Percentiles rank a stretch among this genome's conserved stretches.
Conservation (phyloP, 2,797 vertebrate species). For the Scomberomorus guttatus region DNA sequence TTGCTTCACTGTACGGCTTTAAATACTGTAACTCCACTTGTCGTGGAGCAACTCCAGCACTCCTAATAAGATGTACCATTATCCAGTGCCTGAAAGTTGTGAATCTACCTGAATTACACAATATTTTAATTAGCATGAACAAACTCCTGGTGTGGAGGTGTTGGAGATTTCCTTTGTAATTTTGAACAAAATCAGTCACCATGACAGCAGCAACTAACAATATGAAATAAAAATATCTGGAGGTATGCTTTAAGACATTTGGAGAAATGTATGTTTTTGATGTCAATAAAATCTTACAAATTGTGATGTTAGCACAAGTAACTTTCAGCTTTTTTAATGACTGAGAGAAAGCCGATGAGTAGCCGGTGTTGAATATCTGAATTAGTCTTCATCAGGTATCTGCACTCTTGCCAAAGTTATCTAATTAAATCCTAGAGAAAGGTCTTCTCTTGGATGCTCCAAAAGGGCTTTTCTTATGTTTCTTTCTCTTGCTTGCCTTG, state of each 20-base stretch:
- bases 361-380: not conserved
- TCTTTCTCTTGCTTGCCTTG: no score
- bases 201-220: not conserved
- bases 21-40: not conserved
- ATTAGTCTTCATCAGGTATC: not conserved
- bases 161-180: not conserved
- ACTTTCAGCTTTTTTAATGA: not conserved
- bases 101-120: not conserved
- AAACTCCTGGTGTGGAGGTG: not conserved
- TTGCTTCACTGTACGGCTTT: constrained; percentile 10
- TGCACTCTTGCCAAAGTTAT: not conserved
- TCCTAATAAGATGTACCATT: constrained; percentile 29
- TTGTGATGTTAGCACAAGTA: not conserved
- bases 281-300: not conserved
- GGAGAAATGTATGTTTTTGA: not conserved
- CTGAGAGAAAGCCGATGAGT: not conserved
- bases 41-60: constrained; percentile 10
- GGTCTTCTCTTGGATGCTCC: no score
- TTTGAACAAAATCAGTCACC: not conserved
- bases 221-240: not conserved
- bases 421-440: no score
- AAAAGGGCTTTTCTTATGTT: not conserved
- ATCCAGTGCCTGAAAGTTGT: constrained; percentile 6
- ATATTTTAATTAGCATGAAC: not conserved
- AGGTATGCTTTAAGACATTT: not conserved